Conservation (phyloP, 2,113 vertebrate genomes). For the Ovis canadensis region DNA sequence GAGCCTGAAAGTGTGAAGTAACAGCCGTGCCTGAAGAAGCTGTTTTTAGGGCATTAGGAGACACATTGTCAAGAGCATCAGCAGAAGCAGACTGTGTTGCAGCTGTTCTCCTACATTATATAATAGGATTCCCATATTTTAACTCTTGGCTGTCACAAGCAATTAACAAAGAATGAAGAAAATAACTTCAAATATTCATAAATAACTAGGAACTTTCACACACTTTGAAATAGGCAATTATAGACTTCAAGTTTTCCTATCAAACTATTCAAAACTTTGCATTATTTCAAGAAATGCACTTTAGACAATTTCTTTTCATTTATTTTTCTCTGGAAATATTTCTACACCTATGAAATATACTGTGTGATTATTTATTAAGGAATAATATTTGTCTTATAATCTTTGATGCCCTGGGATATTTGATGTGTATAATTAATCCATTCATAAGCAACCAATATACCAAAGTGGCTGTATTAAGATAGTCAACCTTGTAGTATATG, state of each 20-base stretch:
- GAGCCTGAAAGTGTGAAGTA: conserved; percentile 53
- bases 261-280: conserved; percentile 45
- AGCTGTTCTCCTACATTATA: conserved; percentile 63
- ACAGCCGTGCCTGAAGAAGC: neutral
- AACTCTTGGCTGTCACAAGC: conserved; percentile 72
- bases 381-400: neutral
- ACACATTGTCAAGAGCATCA: conserved; percentile 70
- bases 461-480: neutral
- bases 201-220: conserved; percentile 64
- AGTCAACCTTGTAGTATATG: neutral
- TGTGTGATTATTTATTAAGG: neutral
- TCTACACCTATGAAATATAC: neutral
- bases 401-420: neutral
- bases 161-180: conserved; percentile 69
- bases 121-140: conserved; percentile 65
- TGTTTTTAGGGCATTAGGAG: conserved; percentile 62
- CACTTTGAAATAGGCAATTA: conserved; percentile 41
- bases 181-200: conserved; percentile 67
- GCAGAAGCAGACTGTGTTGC: conserved; percentile 46
- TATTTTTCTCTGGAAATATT: neutral
- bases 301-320: neutral
- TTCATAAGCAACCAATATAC: neutral
- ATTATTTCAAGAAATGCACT: neutral
- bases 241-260: conserved; percentile 28
- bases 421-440: neutral